These are phyloP conservation scores for Spilogale gracilis DNA, from an alignment of 2,113 vertebrate genomes.

Conservation along the genomic window DNA sequence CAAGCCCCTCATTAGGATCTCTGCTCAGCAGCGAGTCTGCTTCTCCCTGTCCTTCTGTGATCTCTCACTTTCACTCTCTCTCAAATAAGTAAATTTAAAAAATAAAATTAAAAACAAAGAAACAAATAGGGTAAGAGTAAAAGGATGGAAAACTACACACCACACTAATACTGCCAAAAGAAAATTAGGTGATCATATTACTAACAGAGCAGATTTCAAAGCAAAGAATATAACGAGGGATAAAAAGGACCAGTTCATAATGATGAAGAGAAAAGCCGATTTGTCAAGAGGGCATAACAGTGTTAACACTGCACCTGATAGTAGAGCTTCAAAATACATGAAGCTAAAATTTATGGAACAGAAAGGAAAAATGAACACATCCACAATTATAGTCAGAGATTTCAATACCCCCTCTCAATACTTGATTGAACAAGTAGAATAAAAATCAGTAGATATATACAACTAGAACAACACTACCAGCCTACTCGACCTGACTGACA, in stretches of 20 bases:
- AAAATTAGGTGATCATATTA: not conserved
- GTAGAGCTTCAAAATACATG: not conserved
- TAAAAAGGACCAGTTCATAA: not conserved
- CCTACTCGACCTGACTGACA: not conserved
- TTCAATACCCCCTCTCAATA: not conserved
- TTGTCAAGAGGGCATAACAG: not conserved
- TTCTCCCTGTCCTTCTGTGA: too few species aligned
- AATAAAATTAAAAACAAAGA: not conserved
- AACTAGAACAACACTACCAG: not conserved
- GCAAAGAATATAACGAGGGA: not conserved
- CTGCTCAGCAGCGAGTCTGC: too few species aligned
- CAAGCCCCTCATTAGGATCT: too few species aligned
- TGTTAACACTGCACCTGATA: not conserved
- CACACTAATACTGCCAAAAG: not conserved
- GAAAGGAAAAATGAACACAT: not conserved
- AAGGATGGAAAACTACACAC: not conserved
- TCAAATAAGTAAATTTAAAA: too few species aligned
- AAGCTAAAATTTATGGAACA: not conserved
- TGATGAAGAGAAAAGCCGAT: not conserved
- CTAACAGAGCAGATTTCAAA: not conserved
- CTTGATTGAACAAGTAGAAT: not conserved
- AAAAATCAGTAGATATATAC: not conserved
- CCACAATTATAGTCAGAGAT: not conserved
- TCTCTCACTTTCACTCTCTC: too few species aligned
- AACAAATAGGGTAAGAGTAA: not conserved